These are phyloP conservation scores for Neuroterus valhalla DNA, from an alignment of 1,140 invertebrate species.

Conservation along the genomic window DNA sequence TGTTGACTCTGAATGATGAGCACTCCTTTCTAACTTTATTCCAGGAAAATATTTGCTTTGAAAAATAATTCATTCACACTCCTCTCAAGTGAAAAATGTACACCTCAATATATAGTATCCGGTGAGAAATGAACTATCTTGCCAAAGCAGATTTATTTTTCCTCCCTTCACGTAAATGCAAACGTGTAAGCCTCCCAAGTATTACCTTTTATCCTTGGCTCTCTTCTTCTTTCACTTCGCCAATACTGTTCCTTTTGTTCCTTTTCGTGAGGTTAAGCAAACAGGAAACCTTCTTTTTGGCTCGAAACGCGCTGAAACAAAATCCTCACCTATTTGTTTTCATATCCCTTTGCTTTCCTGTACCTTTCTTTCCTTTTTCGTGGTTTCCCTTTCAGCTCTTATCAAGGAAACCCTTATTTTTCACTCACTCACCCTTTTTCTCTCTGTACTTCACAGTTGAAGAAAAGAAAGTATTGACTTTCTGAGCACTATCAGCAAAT, in stretches of 20 bases:
- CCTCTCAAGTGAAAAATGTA: too few relatives aligned
- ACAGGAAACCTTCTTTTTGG: conserved; percentile 12
- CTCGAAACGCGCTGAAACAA: conserved; percentile 18
- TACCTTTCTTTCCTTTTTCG: neutral
- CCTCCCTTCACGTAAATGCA: neutral
- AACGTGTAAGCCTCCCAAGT: neutral
- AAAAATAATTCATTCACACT: too few relatives aligned
- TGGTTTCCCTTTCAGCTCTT: neutral
- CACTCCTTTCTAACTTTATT: too few relatives aligned
- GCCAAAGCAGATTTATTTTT: too few relatives aligned
- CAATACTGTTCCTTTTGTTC: conserved; percentile 22
- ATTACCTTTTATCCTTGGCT: conserved; percentile 10
- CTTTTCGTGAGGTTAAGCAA: conserved; percentile 24
- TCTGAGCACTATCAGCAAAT: neutral
- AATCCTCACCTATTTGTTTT: conserved; percentile 14
- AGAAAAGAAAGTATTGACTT: conserved; percentile 14
- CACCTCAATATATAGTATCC: too few relatives aligned
- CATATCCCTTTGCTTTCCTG: conserved; percentile 18
- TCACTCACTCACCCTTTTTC: conserved; percentile 1
- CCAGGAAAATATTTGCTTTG: too few relatives aligned
- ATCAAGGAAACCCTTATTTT: conserved; percentile 21
- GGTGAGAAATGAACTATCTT: too few relatives aligned
- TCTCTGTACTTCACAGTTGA: neutral
- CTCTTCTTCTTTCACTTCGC: conserved; percentile 11
- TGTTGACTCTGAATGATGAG: too few relatives aligned